Percentiles rank a stretch among this genome's conserved stretches.
These are phyloP conservation scores for Marmota monax DNA, from an alignment of 2,113 vertebrate genomes.

Conservation along the genomic window DNA sequence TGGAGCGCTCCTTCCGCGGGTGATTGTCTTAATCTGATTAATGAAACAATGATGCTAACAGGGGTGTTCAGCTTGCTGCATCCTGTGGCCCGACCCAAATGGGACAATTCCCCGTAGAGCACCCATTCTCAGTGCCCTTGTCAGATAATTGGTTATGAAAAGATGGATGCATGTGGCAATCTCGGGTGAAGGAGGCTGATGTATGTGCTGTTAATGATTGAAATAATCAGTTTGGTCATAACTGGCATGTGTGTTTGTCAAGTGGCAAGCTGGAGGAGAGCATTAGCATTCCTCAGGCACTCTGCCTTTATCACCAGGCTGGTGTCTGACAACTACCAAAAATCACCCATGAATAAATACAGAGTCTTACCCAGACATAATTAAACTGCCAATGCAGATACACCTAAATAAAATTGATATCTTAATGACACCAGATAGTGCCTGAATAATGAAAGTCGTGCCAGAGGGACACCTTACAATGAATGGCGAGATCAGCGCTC, in stretches of 20 bases:
- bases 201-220: constrained; percentile 89
- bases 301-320: constrained; percentile 84
- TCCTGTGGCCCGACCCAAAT: constrained; percentile 67
- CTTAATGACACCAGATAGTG: constrained; percentile 88
- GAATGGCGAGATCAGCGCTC: background rate
- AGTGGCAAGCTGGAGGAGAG: constrained; percentile 74
- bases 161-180: constrained; percentile 87
- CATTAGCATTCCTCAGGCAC: constrained; percentile 87
- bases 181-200: constrained; percentile 84
- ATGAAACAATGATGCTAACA: constrained; percentile 78
- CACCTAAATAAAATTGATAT: constrained; percentile 89
- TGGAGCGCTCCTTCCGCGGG: background rate
- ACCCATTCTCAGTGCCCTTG: constrained; percentile 83
- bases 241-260: constrained; percentile 85
- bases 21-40: constrained; percentile 86
- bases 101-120: constrained; percentile 76
- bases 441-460: constrained; percentile 78
- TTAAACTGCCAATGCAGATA: constrained; percentile 89
- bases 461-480: background rate
- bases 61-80: constrained; percentile 64
- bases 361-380: constrained; percentile 87
- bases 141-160: constrained; percentile 89
- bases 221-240: constrained; percentile 89
- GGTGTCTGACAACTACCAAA: constrained; percentile 85
- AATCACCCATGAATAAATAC: constrained; percentile 87